Conservation (phyloP, 1,140 invertebrate species). For the Euwallacea fornicatus region DNA sequence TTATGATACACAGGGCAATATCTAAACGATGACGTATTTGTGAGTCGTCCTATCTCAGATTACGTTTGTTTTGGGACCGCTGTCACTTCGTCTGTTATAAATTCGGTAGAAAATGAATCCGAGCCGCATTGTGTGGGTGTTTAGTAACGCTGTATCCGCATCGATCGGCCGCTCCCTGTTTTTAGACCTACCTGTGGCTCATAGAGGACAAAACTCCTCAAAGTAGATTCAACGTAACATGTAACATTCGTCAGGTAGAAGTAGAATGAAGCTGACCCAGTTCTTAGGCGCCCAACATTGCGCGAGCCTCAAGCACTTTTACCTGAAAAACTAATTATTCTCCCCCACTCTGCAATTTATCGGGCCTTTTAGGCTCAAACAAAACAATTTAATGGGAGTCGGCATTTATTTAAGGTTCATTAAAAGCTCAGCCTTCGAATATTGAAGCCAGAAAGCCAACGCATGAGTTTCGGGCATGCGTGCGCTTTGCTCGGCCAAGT, state of each 20-base stretch:
- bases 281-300: neutral
- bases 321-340: too few relatives aligned
- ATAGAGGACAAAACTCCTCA: constrained; percentile 23
- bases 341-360: too few relatives aligned
- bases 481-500: too few relatives aligned
- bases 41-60: neutral
- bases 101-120: constrained; percentile 35
- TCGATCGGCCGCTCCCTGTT: constrained; percentile 45
- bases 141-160: constrained; percentile 40
- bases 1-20: neutral
- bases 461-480: too few relatives aligned
- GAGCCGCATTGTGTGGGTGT: constrained; percentile 45
- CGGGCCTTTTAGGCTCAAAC: too few relatives aligned
- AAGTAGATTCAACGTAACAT: constrained; percentile 22
- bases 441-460: too few relatives aligned
- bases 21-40: neutral
- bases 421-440: too few relatives aligned
- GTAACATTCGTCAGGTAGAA: constrained; percentile 17
- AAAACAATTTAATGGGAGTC: too few relatives aligned
- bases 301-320: too few relatives aligned
- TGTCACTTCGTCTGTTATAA: constrained; percentile 18
- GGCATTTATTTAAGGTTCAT: too few relatives aligned
- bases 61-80: constrained; percentile 11
- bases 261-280: constrained; percentile 17
- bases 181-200: constrained; percentile 43